phyloP scores from a whole-genome alignment of 2,797 vertebrate genomes.

The Phataginus tricuspis region DNA sequence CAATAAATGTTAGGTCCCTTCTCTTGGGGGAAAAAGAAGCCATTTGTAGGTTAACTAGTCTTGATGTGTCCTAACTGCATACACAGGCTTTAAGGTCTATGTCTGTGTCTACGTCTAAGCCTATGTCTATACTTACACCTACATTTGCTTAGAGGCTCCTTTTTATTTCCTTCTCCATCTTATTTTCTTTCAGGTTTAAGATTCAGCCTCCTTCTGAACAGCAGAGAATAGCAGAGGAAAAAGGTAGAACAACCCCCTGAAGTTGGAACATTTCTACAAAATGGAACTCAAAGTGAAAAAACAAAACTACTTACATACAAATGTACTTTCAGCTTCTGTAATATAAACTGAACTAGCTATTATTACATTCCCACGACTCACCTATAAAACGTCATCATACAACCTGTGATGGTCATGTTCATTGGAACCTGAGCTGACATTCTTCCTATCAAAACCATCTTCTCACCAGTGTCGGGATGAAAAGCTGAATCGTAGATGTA shows the following conservation, averaged over 20 bases:
- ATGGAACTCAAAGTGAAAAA: not conserved
- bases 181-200: slow-evolving; percentile 9
- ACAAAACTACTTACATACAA: not conserved
- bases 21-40: not conserved
- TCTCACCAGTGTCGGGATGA: slow-evolving; percentile 98
- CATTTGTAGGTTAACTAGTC: not conserved
- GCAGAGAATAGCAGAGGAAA: not conserved
- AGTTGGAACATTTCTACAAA: not conserved
- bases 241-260: not conserved
- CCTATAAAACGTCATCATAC: slow-evolving; percentile 99
- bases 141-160: not conserved
- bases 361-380: slow-evolving; percentile 76
- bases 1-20: not conserved
- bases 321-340: not conserved
- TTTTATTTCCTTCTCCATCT: not conserved
- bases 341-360: accelerated
- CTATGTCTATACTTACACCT: accelerated
- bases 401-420: slow-evolving; percentile 99
- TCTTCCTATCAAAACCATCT: slow-evolving; percentile 98
- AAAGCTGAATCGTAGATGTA: slow-evolving; percentile 98
- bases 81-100: accelerated
- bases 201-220: not conserved
- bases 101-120: accelerated
- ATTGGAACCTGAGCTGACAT: slow-evolving; percentile 99
- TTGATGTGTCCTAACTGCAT: not conserved